These are phyloP conservation scores for Pantherophis guttatus DNA, from an alignment of 2,113 vertebrate species.

Conservation along the genomic window DNA sequence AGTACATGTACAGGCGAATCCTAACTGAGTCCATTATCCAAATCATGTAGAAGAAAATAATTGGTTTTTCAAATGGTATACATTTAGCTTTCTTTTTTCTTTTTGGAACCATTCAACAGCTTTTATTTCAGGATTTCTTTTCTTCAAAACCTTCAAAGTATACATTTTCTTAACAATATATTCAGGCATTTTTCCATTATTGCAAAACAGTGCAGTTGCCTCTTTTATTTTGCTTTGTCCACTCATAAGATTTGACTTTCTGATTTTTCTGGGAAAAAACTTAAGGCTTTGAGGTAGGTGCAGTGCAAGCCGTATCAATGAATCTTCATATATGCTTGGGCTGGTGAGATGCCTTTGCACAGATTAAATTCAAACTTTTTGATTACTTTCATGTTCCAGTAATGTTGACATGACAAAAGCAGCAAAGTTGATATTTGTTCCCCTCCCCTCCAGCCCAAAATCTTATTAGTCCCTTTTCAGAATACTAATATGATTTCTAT, in stretches of 20 bases:
- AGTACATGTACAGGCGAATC: not conserved
- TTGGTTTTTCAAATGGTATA: not conserved
- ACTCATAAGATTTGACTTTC: not conserved
- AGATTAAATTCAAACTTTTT: not conserved
- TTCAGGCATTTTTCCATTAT: not conserved
- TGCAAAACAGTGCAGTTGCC: not conserved
- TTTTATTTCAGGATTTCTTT: not conserved
- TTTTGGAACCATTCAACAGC: not conserved
- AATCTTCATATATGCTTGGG: not conserved
- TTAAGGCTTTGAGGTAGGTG: not conserved
- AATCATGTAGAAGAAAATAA: not conserved
- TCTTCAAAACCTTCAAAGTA: not conserved
- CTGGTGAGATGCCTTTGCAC: not conserved
- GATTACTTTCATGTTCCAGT: not conserved
- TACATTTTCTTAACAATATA: not conserved
- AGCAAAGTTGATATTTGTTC: not conserved
- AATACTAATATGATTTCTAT: not conserved
- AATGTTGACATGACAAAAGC: not conserved
- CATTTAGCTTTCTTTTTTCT: not conserved
- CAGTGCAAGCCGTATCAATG: not conserved
- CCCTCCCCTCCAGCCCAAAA: not conserved
- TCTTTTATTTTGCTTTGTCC: not conserved
- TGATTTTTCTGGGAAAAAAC: not conserved
- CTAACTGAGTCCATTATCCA: not conserved
- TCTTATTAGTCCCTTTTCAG: not conserved